Evolutionary conservation across 2,113 vertebrate species (phyloP).

Genomic region (Mesitornis unicolor): DNA sequence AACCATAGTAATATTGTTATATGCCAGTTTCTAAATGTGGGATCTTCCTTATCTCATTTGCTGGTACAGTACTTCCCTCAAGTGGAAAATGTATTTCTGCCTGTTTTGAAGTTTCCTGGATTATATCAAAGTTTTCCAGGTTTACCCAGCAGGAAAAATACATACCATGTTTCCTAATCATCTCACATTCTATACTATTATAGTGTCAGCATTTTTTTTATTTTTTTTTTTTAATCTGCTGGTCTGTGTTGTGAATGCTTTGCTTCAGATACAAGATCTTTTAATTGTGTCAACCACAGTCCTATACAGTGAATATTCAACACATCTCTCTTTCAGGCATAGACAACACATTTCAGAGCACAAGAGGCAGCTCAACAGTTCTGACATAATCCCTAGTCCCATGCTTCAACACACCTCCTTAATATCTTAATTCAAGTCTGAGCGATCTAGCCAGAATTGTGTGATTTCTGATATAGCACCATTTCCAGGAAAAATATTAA

Average conservation of each 20-base stretch:
- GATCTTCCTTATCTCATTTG: not conserved
- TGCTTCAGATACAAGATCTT: not conserved
- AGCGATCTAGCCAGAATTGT: not conserved
- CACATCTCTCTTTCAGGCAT: not conserved
- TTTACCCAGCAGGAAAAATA: not conserved
- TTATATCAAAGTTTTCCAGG: not conserved
- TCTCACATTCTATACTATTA: not conserved
- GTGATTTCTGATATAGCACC: not conserved
- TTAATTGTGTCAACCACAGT: not conserved
- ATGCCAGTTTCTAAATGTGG: not conserved
- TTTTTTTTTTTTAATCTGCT: not conserved
- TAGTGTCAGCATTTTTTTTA: not conserved
- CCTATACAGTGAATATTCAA: not conserved
- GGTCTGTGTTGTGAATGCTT: not conserved
- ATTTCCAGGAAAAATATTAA: not conserved
- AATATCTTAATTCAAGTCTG: not conserved
- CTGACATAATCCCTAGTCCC: not conserved
- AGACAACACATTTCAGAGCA: not conserved
- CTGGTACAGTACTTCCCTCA: slow-evolving; percentile 35
- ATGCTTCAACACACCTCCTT: not conserved
- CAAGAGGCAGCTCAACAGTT: not conserved
- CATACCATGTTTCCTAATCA: not conserved
- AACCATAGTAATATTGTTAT: not conserved
- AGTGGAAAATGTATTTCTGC: slow-evolving; percentile 3
- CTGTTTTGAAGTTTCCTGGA: not conserved